Base-by-base conservation (phyloP, 2,113 vertebrate species). In the Salvator merianae region DNA sequence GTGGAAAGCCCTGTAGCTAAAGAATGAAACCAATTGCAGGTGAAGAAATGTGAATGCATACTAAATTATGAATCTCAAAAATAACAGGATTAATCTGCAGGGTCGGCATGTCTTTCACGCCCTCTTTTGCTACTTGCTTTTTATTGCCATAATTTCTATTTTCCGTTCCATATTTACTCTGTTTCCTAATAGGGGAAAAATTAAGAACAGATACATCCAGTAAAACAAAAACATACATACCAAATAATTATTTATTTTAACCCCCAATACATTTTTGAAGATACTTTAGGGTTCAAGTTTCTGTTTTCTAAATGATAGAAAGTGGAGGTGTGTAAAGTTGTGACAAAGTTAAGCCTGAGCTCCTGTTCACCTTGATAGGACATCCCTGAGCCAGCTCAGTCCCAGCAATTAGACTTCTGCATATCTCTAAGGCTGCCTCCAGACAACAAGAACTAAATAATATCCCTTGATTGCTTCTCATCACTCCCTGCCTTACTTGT, bases 231-330 rank as follows among this genome's bases (percentile, higher is more conserved):
- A 4, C 7, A n/a, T 3, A 3, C 28, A 24, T 72, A 12, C 55
- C n/a, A 59, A 62, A 82, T 55, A 12, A 71, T 81, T 81, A 69
- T 69, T 70, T 81, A 53, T 50, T 71, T 20, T 78, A 43, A n/a
- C 53, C 50, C 55, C 55, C 66, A 71, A 40, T 40, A n/a, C 32
- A 73, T 73, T 24, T 63, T 65, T 72, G 1, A 59, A 50, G 7
- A 0, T 62, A 0, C 1, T 10, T 0, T 40, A 40, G 71, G 5
- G 28, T 87, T 62, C 66, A 10, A 0, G 24, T 55, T 0, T 0
- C 8, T 0, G 38, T 72, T 5, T 43, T 38, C 69, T 55, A 9
- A 79, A 66, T 38, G n/a, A 38, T 10, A 81, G 13, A 55, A 81
- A 71, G 50, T 32, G 14, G 30, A 24, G 47, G 13, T 24, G n/a